Base-by-base conservation (phyloP, 2,113 vertebrate genomes). In the Clarias gariepinus region DNA sequence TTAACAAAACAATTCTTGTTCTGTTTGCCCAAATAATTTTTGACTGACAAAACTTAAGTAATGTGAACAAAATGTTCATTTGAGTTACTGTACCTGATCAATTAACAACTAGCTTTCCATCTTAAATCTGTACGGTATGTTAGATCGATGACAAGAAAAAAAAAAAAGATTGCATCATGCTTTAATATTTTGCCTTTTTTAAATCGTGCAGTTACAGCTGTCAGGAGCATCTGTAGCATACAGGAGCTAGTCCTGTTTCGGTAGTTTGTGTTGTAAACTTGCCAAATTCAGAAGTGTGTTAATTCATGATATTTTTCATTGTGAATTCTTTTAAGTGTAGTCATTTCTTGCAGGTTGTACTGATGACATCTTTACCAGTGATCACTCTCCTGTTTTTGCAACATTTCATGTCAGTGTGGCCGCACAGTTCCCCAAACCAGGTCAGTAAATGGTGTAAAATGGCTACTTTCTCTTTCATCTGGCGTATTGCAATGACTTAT, bases 321-420 rank as follows among this genome's bases (percentile, higher is more conserved):
- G 25, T 76, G 23, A 12, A 47, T 33, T 28, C 74, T 18, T 52
- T 86, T 21, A 71, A 28, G 15, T 68, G 30, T 64, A 18, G 16
- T 90, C 41, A 19, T 88, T 53, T 87, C 4, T 23, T 81, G 87
- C 33, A 98, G 97, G 97, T 82, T 97, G 97, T 92, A 96, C 97
- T 0, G 95, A 97, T 30, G 96, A 98, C 92, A 96, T 98, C 5
- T 94, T 96, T 85, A 96, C 95, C 83, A 98, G 97, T 0, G 96
- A 97, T 85, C 97, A 98, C 92, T 97, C 97, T 0, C 97, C 97
- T 10, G 96, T 98, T 90, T 98, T 97, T 12, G 96, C 96, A 86
- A 97, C 96, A 1, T 98, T 97, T 13, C 95, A 97, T 92, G 94
- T 97, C 57, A 96, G 96, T 69, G 95, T 98, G 86, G 94, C 91